Evolutionary conservation across 2,797 vertebrate species (phyloP), one percentile per base, ranked within the genome.

Genomic region (Adelosebastes latens): DNA sequence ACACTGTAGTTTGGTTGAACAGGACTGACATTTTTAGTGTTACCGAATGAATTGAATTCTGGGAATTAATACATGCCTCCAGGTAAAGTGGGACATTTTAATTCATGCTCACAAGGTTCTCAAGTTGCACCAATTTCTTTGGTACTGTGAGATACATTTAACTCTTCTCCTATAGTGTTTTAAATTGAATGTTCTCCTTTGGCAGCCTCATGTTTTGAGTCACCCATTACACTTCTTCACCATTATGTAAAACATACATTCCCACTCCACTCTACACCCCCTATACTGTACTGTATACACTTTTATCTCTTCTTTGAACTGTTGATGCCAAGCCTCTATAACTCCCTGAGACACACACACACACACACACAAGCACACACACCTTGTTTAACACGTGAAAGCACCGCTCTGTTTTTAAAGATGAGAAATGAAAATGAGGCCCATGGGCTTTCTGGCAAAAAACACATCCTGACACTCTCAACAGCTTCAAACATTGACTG

Each of bases 401-500:
- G 75, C 72, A 68, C 71, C 69, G 77, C 65, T 84, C 74, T 80
- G 74, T 87, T 91, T 62, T 72, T 86, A 75, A 75, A 81, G 83
- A 88, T 82, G 79, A 83, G 77, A 89, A 80, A 85, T 64, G 69
- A 80, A 90, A 90, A 89, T 77, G 83, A 93, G 84, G 68, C 92
- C 83, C 88, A 76, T 78, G 88, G 88, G 91, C 74, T 90, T 93
- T 91, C 80, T 32, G 66, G 77, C 66, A 79, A 86, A 86, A 82
- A 89, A 84, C 8, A 49, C 86, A 81, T 87, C 80, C 75, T 86
- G 88, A 85, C 84, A 90, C 82, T 90, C 78, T 81, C 87, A 68
- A 87, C 87, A 88, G 72, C 88, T 92, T 91, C 77, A 83, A 88
- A 90, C 82, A 77, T 3, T 25, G 53, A 81, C 83, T 85, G 81